Percentiles rank a stretch among this genome's conserved stretches.
These are phyloP conservation scores for Zonotrichia leucophrys DNA, from an alignment of 2,113 vertebrate species.

Conservation along the genomic window DNA sequence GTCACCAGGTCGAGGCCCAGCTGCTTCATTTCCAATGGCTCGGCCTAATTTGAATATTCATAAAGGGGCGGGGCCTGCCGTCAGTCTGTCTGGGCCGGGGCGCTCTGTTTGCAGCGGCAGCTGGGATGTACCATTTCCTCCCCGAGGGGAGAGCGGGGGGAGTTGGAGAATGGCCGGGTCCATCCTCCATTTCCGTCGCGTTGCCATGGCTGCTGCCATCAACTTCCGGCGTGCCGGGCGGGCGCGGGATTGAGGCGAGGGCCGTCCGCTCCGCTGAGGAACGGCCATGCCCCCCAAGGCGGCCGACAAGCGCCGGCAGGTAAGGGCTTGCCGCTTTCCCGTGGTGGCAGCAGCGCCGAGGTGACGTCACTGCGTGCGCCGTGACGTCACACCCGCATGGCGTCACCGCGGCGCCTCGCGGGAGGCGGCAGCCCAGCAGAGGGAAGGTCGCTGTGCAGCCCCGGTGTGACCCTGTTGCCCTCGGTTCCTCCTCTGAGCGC, in stretches of 20 bases:
- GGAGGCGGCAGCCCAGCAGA: not conserved
- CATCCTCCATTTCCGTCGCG: not conserved
- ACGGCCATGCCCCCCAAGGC: slow-evolving; percentile 53
- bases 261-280: not conserved
- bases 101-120: not conserved
- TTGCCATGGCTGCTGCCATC: slow-evolving; percentile 24
- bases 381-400: not conserved
- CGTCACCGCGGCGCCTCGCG: not conserved
- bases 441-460: not conserved
- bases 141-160: too few relatives aligned
- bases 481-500: too few relatives aligned
- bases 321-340: not conserved
- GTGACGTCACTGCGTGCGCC: rapidly evolving
- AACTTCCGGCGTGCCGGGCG: slow-evolving; percentile 9
- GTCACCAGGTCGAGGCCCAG: too few relatives aligned
- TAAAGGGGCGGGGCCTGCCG: rapidly evolving
- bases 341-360: rapidly evolving
- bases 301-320: slow-evolving; percentile 45
- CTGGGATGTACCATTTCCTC: not conserved
- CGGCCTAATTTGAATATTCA: not conserved
- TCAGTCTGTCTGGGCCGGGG: not conserved
- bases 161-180: rapidly evolving
- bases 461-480: too few relatives aligned
- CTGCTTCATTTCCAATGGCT: rapidly evolving
- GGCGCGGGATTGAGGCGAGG: not conserved